phyloP scores from a whole-genome alignment of 1,140 invertebrate genomes.

The Meteorus sp. region DNA sequence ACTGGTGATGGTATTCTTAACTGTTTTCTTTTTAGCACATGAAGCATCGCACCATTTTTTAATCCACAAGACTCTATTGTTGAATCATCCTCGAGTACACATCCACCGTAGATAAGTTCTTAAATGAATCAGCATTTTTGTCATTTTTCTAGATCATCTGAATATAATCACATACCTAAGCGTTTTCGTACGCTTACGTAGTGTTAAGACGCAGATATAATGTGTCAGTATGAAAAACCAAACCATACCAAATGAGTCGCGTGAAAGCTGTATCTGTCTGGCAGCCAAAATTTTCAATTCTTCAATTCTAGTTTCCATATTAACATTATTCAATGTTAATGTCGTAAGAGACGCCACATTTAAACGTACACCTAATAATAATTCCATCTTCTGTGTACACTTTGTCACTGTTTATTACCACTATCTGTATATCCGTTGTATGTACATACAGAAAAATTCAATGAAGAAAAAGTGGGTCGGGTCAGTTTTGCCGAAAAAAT shows the following conservation, averaged over 20 bases:
- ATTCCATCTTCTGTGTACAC: conserved; percentile 35
- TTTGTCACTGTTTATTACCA: too few relatives aligned
- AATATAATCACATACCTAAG: conserved; percentile 13
- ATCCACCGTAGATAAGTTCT: conserved; percentile 63
- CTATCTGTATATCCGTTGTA: too few relatives aligned
- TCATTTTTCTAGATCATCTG: conserved; percentile 23
- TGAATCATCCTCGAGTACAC: conserved; percentile 58
- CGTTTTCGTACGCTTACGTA: too few relatives aligned
- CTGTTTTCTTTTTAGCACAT: conserved; percentile 59
- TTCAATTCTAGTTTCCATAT: conserved; percentile 60
- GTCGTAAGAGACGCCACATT: conserved; percentile 45
- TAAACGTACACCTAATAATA: conserved; percentile 49
- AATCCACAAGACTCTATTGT: conserved; percentile 58
- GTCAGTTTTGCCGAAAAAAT: too few relatives aligned
- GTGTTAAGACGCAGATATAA: too few relatives aligned
- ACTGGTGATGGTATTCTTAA: conserved; percentile 33
- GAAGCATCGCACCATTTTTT: conserved; percentile 59
- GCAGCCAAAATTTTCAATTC: conserved; percentile 54
- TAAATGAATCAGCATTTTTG: conserved; percentile 17
- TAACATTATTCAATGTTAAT: conserved; percentile 57
- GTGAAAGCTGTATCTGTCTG: conserved; percentile 50
- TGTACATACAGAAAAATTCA: too few relatives aligned
- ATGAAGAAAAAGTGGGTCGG: too few relatives aligned
- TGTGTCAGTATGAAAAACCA: conserved; percentile 23
- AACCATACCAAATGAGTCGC: conserved; percentile 56